Base-by-base conservation (phyloP, 2,113 vertebrate genomes). In the Nanger granti region DNA sequence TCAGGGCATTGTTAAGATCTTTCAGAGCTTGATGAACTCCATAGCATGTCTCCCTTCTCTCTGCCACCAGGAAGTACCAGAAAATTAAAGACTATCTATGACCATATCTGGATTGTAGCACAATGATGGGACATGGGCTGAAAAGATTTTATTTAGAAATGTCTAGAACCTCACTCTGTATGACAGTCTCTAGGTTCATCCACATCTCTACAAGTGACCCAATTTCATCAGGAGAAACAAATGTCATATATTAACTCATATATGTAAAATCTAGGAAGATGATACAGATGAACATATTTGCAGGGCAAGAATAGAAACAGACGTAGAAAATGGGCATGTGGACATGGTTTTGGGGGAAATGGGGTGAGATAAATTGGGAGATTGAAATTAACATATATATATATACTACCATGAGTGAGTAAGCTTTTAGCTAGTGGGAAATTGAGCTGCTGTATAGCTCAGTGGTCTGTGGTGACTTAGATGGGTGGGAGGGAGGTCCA, bases 111-210 rank as follows among this genome's bases (percentile, higher is more conserved):
- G 34, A 57, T 41, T 66, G 15, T 8, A 41, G 7, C 57, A 79
- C 44, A 94, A 49, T 85, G 41, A 10, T 90, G 26, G 57, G 54
- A 64, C 47, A 49, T 34, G 34, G 26, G 8, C 29, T 89, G 47
- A 59, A 29, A 13, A 85, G 37, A 90, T 17, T 47, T 69, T 85
- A 57, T 57, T 96, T 66, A 89, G 22, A 41, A 83, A 87, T 47
- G 12, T 41, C 29, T 60, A 80, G n/a, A 91, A 93, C 41, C 73
- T 79, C 11, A 41, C 37, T 44, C 73, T 79, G 41, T 28, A 79
- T 44, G 73, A 28, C 37, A 44, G 41, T 79, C 73, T 79, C 73
- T 79, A 44, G 73, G 73, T 79, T 79, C 73, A 79, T 44, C 73
- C 73, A 28, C 41, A 17, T 79, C 41, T 79, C 41, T 79, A 79